These are phyloP conservation scores for Neelides sp. DNA, from an alignment of 1,140 invertebrate genomes.

Conservation along the genomic window DNA sequence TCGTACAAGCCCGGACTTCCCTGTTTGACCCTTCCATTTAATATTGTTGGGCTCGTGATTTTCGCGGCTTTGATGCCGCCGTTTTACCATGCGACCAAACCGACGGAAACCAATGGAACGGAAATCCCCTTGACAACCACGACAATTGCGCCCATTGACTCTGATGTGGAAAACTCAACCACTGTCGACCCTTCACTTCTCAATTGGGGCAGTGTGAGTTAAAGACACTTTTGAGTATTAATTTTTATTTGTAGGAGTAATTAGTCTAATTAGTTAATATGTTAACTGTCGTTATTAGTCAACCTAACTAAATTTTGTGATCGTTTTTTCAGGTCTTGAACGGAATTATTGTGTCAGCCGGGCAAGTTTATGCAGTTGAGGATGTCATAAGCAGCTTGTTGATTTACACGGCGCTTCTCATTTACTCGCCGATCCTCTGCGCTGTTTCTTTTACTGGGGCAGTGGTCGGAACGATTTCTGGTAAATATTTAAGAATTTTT, in stretches of 20 bases:
- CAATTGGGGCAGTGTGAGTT: constrained; percentile 9
- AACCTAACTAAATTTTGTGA: not conserved
- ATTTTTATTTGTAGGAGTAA: constrained; percentile 2
- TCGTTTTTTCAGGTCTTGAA: constrained; percentile 36
- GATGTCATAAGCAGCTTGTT: constrained; percentile 34
- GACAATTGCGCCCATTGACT: no score
- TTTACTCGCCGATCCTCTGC: constrained; percentile 39
- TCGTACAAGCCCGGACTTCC: constrained; percentile 33
- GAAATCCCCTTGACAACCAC: not conserved
- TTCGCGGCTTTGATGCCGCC: constrained; percentile 32
- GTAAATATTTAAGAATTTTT: constrained; percentile 30
- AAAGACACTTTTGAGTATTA: constrained; percentile 1
- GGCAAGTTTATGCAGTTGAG: constrained; percentile 37
- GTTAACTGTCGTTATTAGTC: no score
- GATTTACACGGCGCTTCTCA: constrained; percentile 37
- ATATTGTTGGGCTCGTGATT: constrained; percentile 33
- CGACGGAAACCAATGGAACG: not conserved
- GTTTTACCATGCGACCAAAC: not conserved
- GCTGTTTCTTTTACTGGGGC: constrained; percentile 37
- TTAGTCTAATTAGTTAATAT: no score
- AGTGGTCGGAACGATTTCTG: constrained; percentile 34
- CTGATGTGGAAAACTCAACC: not conserved
- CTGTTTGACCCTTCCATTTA: constrained; percentile 35
- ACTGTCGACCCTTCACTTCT: not conserved
- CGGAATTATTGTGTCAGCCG: constrained; percentile 36